Evolutionary conservation across 2,797 vertebrate species (phyloP).

Genomic region (Tolypeutes matacus): DNA sequence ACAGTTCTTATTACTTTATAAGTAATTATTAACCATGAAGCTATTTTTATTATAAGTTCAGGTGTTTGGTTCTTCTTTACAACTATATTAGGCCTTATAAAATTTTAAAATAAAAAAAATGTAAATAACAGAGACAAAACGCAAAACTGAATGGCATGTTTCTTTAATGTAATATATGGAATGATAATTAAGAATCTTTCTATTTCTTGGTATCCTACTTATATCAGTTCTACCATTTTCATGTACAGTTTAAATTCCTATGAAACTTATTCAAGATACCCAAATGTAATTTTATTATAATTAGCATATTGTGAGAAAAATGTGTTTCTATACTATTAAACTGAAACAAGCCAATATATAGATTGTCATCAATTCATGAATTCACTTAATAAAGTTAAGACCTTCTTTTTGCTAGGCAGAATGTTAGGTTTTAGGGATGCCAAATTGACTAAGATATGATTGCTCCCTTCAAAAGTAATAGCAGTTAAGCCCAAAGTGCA

Average conservation of each 20-base stretch:
- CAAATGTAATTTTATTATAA: not conserved
- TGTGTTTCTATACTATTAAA: not conserved
- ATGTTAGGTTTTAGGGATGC: not conserved
- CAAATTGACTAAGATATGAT: not conserved
- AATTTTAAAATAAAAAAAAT: constrained; percentile 12
- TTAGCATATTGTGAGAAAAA: not conserved
- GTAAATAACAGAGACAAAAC: not conserved
- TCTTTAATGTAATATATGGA: not conserved
- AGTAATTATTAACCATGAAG: not conserved
- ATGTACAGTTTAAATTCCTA: not conserved
- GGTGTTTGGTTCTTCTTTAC: not conserved
- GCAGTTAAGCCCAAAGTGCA: not conserved
- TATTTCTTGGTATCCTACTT: not conserved
- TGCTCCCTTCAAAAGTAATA: not conserved
- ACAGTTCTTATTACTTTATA: not conserved
- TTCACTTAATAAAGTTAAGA: not conserved
- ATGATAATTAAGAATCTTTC: not conserved
- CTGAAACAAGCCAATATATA: not conserved
- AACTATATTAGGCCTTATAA: not conserved
- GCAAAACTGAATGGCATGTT: not conserved
- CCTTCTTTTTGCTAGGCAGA: not conserved
- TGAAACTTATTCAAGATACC: not conserved
- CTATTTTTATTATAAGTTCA: not conserved
- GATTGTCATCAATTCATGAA: not conserved
- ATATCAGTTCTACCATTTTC: not conserved